Evolutionary conservation across 2,888 invertebrate genomes (phyloP).

Genomic region (Caenorhabditis sulstoni): DNA sequence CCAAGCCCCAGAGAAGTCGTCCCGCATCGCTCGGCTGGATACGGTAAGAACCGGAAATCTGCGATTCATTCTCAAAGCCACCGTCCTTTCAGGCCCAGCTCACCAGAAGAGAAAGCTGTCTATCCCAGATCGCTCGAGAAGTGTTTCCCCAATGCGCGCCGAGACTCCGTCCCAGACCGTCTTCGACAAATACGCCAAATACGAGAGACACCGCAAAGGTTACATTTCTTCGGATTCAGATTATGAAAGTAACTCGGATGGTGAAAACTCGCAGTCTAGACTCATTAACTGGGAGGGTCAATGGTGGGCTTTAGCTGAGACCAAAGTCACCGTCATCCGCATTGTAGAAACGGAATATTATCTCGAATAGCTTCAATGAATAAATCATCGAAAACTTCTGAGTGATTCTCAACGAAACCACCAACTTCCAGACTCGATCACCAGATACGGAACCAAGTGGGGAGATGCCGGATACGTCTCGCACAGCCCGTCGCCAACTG

Average conservation of each 20-base stretch:
- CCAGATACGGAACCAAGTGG: constrained; percentile 70
- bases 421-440: constrained; percentile 68
- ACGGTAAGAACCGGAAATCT: constrained; percentile 66
- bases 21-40: constrained; percentile 76
- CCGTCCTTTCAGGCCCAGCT: constrained; percentile 66
- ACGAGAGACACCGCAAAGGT: constrained; percentile 71
- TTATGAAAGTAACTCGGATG: constrained; percentile 43
- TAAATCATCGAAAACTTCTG: constrained; percentile 5
- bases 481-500: constrained; percentile 68
- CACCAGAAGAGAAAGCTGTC: constrained; percentile 75
- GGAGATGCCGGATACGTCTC: constrained; percentile 72
- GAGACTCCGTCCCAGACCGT: constrained; percentile 65
- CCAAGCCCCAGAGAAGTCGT: constrained; percentile 75
- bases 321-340: constrained; percentile 67
- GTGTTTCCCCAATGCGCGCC: constrained; percentile 66
- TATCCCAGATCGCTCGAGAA: constrained; percentile 73
- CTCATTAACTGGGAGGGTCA: constrained; percentile 59
- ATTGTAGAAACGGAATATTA: constrained; percentile 69
- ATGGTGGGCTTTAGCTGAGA: constrained; percentile 67
- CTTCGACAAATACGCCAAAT: constrained; percentile 72
- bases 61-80: background rate
- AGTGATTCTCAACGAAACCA: background rate
- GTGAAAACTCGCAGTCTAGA: constrained; percentile 32
- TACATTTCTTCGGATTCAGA: constrained; percentile 52
- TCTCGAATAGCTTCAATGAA: constrained; percentile 50